Conservation (phyloP, 2,113 vertebrate genomes). For the Panthera tigris region DNA sequence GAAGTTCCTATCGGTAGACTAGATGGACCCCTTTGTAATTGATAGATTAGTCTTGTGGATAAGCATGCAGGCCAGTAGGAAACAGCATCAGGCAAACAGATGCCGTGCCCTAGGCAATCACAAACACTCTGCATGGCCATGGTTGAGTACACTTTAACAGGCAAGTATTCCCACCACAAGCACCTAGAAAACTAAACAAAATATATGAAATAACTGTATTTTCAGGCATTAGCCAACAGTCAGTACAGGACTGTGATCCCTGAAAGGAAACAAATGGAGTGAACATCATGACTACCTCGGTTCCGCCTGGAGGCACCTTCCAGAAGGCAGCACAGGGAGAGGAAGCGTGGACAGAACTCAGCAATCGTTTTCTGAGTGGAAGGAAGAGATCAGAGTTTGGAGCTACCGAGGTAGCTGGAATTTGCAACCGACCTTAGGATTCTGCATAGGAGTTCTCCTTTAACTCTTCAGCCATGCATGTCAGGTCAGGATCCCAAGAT, state of each 20-base stretch:
- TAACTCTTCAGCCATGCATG: background rate
- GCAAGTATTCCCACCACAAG: background rate
- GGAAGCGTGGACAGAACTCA: fast-evolving
- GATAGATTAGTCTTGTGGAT: background rate
- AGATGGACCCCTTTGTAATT: background rate
- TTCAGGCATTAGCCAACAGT: background rate
- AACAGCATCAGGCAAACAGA: background rate
- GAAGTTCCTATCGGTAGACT: background rate
- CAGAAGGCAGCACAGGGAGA: no score
- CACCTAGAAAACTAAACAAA: background rate
- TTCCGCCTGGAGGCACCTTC: background rate
- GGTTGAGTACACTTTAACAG: background rate
- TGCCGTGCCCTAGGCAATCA: background rate
- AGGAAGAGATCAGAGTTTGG: background rate
- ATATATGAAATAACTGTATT: background rate
- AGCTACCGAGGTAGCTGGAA: background rate
- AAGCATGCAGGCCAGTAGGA: background rate
- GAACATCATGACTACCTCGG: background rate
- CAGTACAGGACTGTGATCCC: no score
- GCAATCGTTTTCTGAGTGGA: background rate
- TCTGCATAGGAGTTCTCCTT: background rate
- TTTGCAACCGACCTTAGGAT: background rate
- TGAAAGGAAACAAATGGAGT: background rate
- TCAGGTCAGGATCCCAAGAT: background rate
- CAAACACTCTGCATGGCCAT: background rate